Evolutionary conservation across 2,888 invertebrate genomes (phyloP).

Genomic region (Phorcus lineatus): DNA sequence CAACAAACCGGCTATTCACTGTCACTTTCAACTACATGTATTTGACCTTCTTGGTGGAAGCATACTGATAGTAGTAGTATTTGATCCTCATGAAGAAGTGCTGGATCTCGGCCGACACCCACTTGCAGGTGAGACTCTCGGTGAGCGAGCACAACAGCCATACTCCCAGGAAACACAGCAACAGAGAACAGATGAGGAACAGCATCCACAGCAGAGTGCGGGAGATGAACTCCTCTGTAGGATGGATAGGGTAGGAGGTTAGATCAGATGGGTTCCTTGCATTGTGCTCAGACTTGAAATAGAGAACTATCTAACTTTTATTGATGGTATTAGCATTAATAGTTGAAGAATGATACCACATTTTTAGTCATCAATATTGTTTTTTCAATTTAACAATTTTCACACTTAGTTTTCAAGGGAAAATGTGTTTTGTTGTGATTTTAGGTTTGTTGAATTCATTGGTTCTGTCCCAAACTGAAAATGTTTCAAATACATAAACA

Average conservation of each 20-base stretch:
- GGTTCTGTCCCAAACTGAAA: no score
- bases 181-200: slow-evolving; percentile 51
- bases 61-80: slow-evolving; percentile 59
- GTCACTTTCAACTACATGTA: slow-evolving; percentile 22
- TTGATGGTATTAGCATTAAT: no score
- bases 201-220: slow-evolving; percentile 51
- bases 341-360: no score
- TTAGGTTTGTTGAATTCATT: no score
- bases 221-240: slow-evolving; percentile 63
- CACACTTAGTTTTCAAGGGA: no score
- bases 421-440: no score
- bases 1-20: neutral
- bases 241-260: neutral
- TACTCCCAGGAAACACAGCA: slow-evolving; percentile 55
- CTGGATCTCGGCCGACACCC: slow-evolving; percentile 41
- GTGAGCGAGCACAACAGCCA: slow-evolving; percentile 59
- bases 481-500: no score
- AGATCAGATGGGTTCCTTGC: no score
- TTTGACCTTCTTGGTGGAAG: slow-evolving; percentile 39
- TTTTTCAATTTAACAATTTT: no score
- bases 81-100: slow-evolving; percentile 50
- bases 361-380: no score
- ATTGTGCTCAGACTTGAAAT: no score
- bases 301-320: no score
- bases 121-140: slow-evolving; percentile 36